Evolutionary conservation across 2,888 invertebrate species (phyloP).

Genomic region (Carterocephalus palaemon): DNA sequence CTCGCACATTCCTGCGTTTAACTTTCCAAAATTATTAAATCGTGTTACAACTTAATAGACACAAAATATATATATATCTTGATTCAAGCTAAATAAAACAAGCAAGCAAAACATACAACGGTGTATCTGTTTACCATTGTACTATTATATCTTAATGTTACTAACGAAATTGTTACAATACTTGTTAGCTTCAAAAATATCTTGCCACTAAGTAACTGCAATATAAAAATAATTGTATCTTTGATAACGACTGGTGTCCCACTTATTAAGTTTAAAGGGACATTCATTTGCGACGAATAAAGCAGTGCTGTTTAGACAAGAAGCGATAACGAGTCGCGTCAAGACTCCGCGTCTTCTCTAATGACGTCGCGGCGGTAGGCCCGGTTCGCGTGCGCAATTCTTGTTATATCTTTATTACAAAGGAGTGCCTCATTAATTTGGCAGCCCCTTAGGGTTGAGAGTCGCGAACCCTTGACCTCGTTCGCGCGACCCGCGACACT

Average conservation of each 20-base stretch:
- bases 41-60: too few species aligned
- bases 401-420: conserved; percentile 81
- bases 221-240: too few species aligned
- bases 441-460: conserved; percentile 76
- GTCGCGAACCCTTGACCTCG: conserved; percentile 77
- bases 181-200: too few species aligned
- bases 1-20: not conserved
- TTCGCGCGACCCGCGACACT: conserved; percentile 67
- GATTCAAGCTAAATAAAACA: too few species aligned
- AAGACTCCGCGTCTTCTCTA: conserved; percentile 71
- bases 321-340: conserved; percentile 68
- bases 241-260: conserved; percentile 16
- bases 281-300: conserved; percentile 37
- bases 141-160: too few species aligned
- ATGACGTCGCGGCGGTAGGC: conserved; percentile 70
- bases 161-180: too few species aligned
- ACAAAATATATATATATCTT: too few species aligned
- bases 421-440: conserved; percentile 80
- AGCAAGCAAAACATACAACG: too few species aligned
- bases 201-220: too few species aligned
- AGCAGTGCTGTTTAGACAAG: conserved; percentile 67
- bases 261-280: conserved; percentile 24
- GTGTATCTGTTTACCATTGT: too few species aligned
- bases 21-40: conserved; percentile 12
- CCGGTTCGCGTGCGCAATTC: conserved; percentile 76